Base-by-base conservation (phyloP, 2,888 invertebrate species). In the Phorcus lineatus region DNA sequence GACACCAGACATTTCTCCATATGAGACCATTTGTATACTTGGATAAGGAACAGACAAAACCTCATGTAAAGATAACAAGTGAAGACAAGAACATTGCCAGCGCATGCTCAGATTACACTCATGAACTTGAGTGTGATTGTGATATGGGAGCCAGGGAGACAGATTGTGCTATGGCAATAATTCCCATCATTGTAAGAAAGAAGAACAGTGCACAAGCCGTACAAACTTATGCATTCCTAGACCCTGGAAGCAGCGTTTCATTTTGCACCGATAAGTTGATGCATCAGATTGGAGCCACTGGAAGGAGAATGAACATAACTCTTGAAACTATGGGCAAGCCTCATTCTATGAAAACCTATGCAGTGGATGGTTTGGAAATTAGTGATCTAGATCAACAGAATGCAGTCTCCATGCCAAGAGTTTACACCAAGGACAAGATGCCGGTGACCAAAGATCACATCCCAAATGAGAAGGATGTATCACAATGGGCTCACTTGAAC, bases 131-230 rank as follows among this genome's bases (percentile, higher is more conserved):
- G n/a, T 24, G 22, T 67, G 13, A 22, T 40, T 54, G 70, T 28
- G 47, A 70, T 31, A 67, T 55, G 54, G 70, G 47, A 36, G 66
- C 78, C 24, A 74, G 75, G 19, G 78, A 54, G 19, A 62, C 66
- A 22, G 17, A 74, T 22, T 81, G 81, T 55, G 74, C 74, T 19
- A 78, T 81, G 78, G 81, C 78, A 22, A 81, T 78, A 9, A 36
- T 81, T 40, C 78, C 78, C 31, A 74, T 79, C 22, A 66, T 40
- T 19, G 67, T 81, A n/a, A 79, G 66, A 31, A 7, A 24, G 19
- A 57, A 28, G 78, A 57, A 75, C 36, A 70, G 75, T 36, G 28
- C 28, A n/a, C 3, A 54, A 17, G 17, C 47, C 0, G n/a, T 74
- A n/a, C 40, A 57, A 36, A 78, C 78, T 9, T 81, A 74, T 31